Conservation (phyloP, 2,797 vertebrate species). For the Hyperoplus lanceolatus region DNA sequence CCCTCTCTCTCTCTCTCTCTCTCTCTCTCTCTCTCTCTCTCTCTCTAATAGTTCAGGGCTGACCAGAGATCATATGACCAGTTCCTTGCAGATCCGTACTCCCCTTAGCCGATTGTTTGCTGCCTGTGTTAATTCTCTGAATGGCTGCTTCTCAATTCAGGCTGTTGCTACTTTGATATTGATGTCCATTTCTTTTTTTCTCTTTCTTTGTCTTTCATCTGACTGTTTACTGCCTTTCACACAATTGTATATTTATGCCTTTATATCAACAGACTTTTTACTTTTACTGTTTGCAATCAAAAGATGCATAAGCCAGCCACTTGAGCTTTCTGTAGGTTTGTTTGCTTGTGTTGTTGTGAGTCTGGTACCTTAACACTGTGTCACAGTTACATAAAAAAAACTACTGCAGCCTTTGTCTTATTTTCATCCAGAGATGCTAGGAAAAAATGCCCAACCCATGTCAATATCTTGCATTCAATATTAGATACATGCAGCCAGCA, state of each 20-base stretch:
- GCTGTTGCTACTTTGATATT: background rate
- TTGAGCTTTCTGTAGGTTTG: background rate
- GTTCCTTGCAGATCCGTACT: constrained; percentile 46
- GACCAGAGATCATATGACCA: constrained; percentile 79
- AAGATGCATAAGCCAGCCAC: background rate
- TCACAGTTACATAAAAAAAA: background rate
- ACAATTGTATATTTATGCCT: background rate
- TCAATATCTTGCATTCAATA: background rate
- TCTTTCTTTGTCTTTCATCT: background rate
- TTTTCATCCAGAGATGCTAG: background rate
- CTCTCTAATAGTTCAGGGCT: constrained; percentile 66
- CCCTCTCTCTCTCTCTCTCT: background rate
- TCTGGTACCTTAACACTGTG: background rate
- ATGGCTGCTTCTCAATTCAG: constrained; percentile 22
- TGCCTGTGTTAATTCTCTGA: constrained; percentile 53
- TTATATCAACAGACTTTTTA: background rate
- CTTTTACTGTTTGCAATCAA: background rate
- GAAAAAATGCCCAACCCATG: background rate
- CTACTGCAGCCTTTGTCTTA: no score
- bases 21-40: constrained; percentile 2
- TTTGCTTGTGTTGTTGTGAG: background rate
- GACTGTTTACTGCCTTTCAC: background rate
- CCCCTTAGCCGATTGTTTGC: constrained; percentile 34
- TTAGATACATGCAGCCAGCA: background rate
- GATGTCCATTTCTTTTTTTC: background rate